Evolutionary conservation across 2,113 vertebrate species (phyloP), one percentile per base, ranked within the genome.

Genomic region (Donacobius atricapilla): DNA sequence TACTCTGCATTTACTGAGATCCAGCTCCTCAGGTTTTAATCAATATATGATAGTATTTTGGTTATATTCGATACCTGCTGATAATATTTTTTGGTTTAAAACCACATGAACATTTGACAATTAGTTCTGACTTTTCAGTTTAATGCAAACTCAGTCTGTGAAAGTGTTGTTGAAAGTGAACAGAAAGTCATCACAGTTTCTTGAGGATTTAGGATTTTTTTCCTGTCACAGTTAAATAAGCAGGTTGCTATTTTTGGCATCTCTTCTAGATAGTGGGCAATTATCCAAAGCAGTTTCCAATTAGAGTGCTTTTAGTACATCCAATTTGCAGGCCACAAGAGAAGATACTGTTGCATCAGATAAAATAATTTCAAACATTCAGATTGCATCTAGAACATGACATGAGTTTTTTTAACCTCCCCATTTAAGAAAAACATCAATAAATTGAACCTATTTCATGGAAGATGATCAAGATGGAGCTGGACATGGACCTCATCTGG

Each of bases 211-310:
- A 65, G 35, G 20, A 69, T 9, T 64, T 93, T 71, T 65, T 89
- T 82, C 27, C 61, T 91, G 37, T 70, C 65, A 47, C 27, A 58
- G 61, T 70, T 87, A 77, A 91, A 87, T 84, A 90, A 93, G 54
- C 56, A 87, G 54, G 10, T 44, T 91, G 35, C 51, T 91, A 47
- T 61, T 90, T 96, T 80, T 95, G 75, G 61, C 73, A 50, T 87
- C 53, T 87, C 40, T 82, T 84, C 56, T 53, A 91, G 28, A 39
- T 35, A 84, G 57, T 57, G 66, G 58, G 89, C 78, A 90, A 50
- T 91, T 89, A 80, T 84, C 68, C 94, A 93, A 92, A 45, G 50
- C 76, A 83, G 37, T 76, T 94, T 94, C 51, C 53, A 91, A 65
- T 85, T 85, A 76, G 70, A 85, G 50, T 68, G 53, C 81, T 95